A percentile compares a stretch with the other conserved stretches of the same genome.
phyloP scores from a whole-genome alignment of 2,797 vertebrate genomes.

The Gouania willdenowi region DNA sequence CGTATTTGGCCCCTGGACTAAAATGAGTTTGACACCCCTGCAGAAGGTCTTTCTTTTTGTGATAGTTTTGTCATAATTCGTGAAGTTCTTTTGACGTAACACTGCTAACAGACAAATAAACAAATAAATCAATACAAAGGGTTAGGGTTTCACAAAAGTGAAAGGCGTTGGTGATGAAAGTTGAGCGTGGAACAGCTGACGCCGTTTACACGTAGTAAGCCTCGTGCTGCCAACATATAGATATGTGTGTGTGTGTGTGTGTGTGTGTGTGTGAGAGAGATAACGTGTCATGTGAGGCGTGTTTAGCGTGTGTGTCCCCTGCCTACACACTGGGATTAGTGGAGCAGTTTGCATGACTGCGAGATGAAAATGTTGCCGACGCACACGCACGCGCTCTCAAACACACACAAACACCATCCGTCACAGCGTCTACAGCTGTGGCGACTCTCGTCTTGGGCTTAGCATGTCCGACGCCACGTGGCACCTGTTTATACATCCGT shows the following conservation, averaged over 20 bases:
- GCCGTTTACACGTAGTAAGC: no score
- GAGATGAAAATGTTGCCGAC: slow-evolving; percentile 17
- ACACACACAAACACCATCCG: not conserved
- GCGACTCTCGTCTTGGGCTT: slow-evolving; percentile 23
- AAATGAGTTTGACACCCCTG: no score
- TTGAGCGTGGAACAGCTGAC: slow-evolving; percentile 46
- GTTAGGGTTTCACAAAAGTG: no score
- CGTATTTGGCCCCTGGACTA: no score
- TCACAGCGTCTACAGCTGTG: slow-evolving; percentile 39
- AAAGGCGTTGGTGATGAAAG: no score
- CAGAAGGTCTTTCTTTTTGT: no score
- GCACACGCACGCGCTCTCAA: not conserved
- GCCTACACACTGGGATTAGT: slow-evolving; percentile 23
- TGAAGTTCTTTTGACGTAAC: no score
- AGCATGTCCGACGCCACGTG: slow-evolving; percentile 45
- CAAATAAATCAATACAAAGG: no score
- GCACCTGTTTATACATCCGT: slow-evolving; percentile 32
- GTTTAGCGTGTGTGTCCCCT: slow-evolving; percentile 15
- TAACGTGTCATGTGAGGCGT: slow-evolving; percentile 43
- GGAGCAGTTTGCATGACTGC: slow-evolving; percentile 7
- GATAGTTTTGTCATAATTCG: no score
- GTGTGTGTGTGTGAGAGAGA: slow-evolving; percentile 18
- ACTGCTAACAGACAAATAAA: no score
- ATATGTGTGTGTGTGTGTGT: no score
- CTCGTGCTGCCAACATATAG: no score